A percentile compares a stretch with the other conserved stretches of the same genome.
Evolutionary conservation across 2,888 invertebrate genomes (phyloP).

Genomic region (Rhodophaea formosa): DNA sequence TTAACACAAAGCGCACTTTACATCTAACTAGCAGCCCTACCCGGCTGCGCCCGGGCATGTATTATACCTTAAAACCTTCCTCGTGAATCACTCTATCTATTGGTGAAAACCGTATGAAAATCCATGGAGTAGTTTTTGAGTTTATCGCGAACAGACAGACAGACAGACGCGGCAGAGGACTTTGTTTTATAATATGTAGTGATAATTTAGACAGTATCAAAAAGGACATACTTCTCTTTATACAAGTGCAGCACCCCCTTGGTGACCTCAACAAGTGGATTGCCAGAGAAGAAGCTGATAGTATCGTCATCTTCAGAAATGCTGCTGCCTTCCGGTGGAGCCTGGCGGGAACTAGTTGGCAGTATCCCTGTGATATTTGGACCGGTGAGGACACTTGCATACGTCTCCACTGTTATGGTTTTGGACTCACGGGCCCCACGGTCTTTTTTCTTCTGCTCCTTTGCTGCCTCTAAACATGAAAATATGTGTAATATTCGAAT

Average conservation of each 20-base stretch:
- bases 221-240: slow-evolving; percentile 92
- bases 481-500: not conserved
- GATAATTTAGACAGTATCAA: no score
- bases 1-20: no score
- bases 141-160: no score
- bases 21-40: no score
- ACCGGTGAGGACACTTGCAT: slow-evolving; percentile 83
- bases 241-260: slow-evolving; percentile 98
- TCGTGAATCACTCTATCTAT: no score
- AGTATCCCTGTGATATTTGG: slow-evolving; percentile 78
- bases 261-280: slow-evolving; percentile 97
- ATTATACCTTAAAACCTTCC: no score
- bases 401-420: slow-evolving; percentile 90
- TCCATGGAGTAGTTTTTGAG: no score
- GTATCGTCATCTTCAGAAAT: slow-evolving; percentile 71
- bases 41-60: no score
- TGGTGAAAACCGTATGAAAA: no score
- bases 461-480: slow-evolving; percentile 52
- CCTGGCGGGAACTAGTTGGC: slow-evolving; percentile 83
- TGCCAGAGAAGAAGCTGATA: slow-evolving; percentile 94
- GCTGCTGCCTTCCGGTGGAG: slow-evolving; percentile 60
- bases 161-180: no score
- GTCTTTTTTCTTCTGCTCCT: slow-evolving; percentile 77
- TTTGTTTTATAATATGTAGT: no score
- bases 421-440: slow-evolving; percentile 85